Percentiles rank a stretch among this genome's conserved stretches.
These are phyloP conservation scores for Adineta ricciae DNA, from an alignment of 2,888 invertebrate species.

Conservation along the genomic window DNA sequence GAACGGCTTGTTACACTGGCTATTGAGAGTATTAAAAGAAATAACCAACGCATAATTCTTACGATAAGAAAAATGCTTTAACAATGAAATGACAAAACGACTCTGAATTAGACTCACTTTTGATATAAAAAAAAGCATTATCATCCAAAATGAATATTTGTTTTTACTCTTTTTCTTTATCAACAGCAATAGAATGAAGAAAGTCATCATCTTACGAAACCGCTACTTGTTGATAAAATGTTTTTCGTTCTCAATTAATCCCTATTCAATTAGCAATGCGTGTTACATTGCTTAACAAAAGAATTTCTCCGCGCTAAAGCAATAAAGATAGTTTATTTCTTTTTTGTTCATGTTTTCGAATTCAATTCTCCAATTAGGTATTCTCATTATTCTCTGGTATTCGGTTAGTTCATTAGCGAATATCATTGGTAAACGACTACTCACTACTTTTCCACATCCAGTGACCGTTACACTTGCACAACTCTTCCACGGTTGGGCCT, in stretches of 20 bases:
- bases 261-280: no score
- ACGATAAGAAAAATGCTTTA: background rate
- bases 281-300: no score
- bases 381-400: background rate
- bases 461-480: constrained; percentile 87
- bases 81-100: background rate
- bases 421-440: constrained; percentile 78
- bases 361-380: background rate
- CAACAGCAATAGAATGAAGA: background rate
- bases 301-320: background rate
- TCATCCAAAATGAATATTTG: background rate
- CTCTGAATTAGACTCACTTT: background rate
- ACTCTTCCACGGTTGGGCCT: constrained; percentile 68
- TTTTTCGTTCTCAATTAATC: no score
- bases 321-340: background rate
- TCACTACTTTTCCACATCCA: constrained; percentile 81
- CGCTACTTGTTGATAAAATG: no score
- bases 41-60: background rate
- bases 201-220: no score
- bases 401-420: constrained; percentile 62
- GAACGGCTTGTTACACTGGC: background rate
- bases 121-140: background rate
- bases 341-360: background rate
- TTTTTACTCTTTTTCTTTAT: background rate
- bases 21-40: background rate